Percentiles rank a stretch among this genome's conserved stretches.
These are phyloP conservation scores for Genyomyrus donnyi DNA, from an alignment of 2,113 vertebrate genomes.

Conservation along the genomic window DNA sequence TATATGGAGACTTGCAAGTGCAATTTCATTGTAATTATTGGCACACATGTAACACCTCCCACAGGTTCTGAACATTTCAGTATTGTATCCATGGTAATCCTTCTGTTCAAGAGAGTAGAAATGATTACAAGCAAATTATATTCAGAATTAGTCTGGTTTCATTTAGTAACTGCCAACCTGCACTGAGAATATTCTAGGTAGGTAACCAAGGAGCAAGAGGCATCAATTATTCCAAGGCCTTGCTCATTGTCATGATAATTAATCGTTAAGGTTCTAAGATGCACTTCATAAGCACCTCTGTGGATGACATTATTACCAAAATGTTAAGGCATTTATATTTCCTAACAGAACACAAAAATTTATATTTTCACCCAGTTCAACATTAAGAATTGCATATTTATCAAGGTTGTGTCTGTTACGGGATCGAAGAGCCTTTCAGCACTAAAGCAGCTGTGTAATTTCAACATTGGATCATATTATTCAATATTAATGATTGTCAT, in stretches of 20 bases:
- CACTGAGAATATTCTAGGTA: not conserved
- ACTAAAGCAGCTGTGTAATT: not conserved
- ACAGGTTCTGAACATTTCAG: not conserved
- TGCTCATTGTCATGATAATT: not conserved
- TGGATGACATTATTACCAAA: slow-evolving; percentile 45
- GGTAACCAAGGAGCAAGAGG: not conserved
- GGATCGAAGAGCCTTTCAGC: not conserved
- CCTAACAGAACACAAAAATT: slow-evolving; percentile 32
- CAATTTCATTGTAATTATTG: not conserved
- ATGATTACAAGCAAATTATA: not conserved
- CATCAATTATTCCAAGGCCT: not conserved
- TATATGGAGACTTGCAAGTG: not conserved
- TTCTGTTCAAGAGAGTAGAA: not conserved
- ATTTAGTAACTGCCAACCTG: slow-evolving; percentile 9
- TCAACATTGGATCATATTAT: not conserved
- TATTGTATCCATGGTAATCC: not conserved
- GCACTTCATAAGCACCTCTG: slow-evolving; percentile 35
- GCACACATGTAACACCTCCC: not conserved
- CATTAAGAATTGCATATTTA: slow-evolving; percentile 42
- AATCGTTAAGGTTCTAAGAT: slow-evolving; percentile 10
- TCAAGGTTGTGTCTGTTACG: slow-evolving; percentile 28
- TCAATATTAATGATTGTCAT: not conserved
- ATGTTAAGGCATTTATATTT: slow-evolving; percentile 47
- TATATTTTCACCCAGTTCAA: slow-evolving; percentile 51
- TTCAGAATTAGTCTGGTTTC: not conserved